Conservation (phyloP, 2,888 invertebrate genomes). For the Syritta pipiens region DNA sequence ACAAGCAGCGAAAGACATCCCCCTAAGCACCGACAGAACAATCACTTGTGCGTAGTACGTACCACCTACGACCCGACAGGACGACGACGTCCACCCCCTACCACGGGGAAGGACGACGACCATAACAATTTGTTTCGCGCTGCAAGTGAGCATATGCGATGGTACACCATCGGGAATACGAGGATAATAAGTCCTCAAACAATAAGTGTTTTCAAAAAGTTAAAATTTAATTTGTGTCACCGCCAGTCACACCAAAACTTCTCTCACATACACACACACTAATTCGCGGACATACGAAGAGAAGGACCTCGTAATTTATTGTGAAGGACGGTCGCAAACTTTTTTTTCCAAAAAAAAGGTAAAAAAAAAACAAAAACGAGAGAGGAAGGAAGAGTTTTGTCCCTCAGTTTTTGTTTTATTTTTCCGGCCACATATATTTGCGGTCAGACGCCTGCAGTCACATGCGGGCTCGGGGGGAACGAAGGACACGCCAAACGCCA, state of each 20-base stretch:
- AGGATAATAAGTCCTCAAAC: slow-evolving; percentile 65
- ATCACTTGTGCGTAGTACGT: slow-evolving; percentile 8
- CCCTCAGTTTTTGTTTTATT: slow-evolving; percentile 15
- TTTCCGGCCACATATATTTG: slow-evolving; percentile 51
- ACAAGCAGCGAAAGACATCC: slow-evolving; percentile 1
- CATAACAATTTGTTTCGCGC: slow-evolving; percentile 45
- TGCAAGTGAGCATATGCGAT: slow-evolving; percentile 19
- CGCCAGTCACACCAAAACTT: slow-evolving; percentile 59
- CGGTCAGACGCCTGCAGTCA: slow-evolving; percentile 35
- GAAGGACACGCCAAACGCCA: slow-evolving; percentile 26
- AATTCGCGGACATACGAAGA: neutral
- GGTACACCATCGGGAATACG: slow-evolving; percentile 29
- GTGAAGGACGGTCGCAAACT: slow-evolving; percentile 47
- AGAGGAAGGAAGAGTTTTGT: no score
- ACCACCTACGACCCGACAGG: no score
- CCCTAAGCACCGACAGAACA: slow-evolving; percentile 33
- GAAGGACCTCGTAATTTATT: slow-evolving; percentile 58
- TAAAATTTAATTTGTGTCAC: slow-evolving; percentile 68
- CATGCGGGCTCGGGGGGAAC: neutral
- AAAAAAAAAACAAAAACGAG: no score
- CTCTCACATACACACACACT: no score
- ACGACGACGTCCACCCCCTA: neutral
- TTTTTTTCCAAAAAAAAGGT: no score
- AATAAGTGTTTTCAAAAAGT: slow-evolving; percentile 65
- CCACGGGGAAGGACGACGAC: neutral